Evolutionary conservation across 30 jellyfish, hydroid and myxozoan genomes (phyloP).

Genomic region (Cassiopea andromeda): DNA sequence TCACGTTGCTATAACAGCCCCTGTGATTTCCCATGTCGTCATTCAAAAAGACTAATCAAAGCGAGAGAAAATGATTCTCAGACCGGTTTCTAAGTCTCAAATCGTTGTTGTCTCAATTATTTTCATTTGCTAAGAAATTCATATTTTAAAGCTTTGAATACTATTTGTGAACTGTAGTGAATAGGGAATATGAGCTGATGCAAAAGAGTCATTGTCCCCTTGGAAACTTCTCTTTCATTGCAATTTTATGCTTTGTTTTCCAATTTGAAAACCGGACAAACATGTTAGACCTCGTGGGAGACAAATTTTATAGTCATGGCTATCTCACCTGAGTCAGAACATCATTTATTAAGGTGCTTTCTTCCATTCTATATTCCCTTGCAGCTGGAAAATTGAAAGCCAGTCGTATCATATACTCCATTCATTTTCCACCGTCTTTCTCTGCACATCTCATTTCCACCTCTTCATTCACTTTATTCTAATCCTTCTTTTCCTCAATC

Average conservation of each 20-base stretch:
- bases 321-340: too few relatives aligned
- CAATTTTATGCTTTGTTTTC: background rate
- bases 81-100: background rate
- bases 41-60: background rate
- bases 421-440: too few relatives aligned
- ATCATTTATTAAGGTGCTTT: too few relatives aligned
- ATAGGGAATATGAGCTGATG: background rate
- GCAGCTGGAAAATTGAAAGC: too few relatives aligned
- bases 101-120: background rate
- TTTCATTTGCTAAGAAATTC: background rate
- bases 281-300: background rate
- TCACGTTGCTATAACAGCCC: slow-evolving; percentile 14
- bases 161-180: background rate
- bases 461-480: too few relatives aligned
- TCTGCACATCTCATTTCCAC: too few relatives aligned
- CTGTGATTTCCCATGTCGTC: background rate
- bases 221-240: background rate
- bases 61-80: too few relatives aligned
- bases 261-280: background rate
- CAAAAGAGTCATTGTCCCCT: background rate
- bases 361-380: too few relatives aligned
- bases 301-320: too few relatives aligned
- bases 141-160: background rate
- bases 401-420: too few relatives aligned
- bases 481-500: too few relatives aligned